Conservation (phyloP, 2,888 invertebrate species). For the Apoda limacodes region DNA sequence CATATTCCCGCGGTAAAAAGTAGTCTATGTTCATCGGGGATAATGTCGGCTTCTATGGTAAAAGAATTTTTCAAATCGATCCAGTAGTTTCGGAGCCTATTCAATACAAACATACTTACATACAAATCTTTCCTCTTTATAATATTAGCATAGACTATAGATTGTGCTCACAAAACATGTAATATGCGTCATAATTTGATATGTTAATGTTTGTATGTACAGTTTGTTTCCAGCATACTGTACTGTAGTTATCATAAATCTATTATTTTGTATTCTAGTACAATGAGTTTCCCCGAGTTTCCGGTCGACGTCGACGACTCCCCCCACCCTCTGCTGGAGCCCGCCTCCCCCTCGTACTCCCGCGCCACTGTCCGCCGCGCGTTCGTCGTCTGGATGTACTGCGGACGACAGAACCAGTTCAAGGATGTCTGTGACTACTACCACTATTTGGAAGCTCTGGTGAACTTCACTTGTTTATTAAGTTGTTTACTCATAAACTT, state of each 20-base stretch:
- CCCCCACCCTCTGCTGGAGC: constrained; percentile 32
- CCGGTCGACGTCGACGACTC: constrained; percentile 11
- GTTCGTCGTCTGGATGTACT: constrained; percentile 41
- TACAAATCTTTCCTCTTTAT: too few relatives aligned
- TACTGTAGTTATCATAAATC: too few relatives aligned
- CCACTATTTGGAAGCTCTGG: constrained; percentile 36
- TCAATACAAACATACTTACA: too few relatives aligned
- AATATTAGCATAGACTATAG: not conserved
- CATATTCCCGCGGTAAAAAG: too few relatives aligned
- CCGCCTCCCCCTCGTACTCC: constrained; percentile 26
- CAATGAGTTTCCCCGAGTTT: constrained; percentile 6
- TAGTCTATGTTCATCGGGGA: too few relatives aligned
- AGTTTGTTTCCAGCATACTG: too few relatives aligned
- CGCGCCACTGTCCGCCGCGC: constrained; percentile 35
- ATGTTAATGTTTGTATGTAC: too few relatives aligned
- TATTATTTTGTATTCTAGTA: constrained; percentile 1
- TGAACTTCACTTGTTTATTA: constrained; percentile 19
- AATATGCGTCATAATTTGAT: too few relatives aligned
- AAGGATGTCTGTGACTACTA: constrained; percentile 40
- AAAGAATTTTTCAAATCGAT: too few relatives aligned
- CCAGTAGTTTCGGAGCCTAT: too few relatives aligned
- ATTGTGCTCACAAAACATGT: not conserved
- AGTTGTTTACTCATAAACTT: not conserved
- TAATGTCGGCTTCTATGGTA: too few relatives aligned
- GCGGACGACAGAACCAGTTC: constrained; percentile 37